Conservation (phyloP, 1,140 invertebrate species). For the Anoplophora glabripennis region DNA sequence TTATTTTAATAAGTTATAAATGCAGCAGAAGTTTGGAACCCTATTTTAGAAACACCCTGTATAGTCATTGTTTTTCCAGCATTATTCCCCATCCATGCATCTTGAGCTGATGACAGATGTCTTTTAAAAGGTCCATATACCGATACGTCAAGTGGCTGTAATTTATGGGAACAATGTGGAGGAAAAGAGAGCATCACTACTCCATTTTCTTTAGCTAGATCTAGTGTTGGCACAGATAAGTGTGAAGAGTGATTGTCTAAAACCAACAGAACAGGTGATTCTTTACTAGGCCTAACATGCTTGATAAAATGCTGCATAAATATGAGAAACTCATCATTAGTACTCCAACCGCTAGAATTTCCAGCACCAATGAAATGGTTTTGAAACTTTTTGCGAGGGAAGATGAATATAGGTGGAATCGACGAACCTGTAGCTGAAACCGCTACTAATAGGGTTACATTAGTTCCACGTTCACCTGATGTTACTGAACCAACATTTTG, state of each 20-base stretch:
- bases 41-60: too few species aligned
- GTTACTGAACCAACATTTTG: conserved; percentile 1
- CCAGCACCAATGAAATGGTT: conserved; percentile 49
- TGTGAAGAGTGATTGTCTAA: conserved; percentile 36
- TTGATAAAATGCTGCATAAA: conserved; percentile 45
- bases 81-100: background rate
- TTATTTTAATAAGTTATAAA: too few species aligned
- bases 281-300: conserved; percentile 33
- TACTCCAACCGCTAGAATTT: conserved; percentile 53
- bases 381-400: conserved; percentile 41
- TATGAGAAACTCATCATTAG: conserved; percentile 38
- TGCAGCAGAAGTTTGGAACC: too few species aligned
- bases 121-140: conserved; percentile 9
- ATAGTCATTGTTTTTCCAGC: conserved; percentile 1
- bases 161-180: conserved; percentile 34
- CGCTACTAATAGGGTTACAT: background rate
- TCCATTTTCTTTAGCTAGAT: conserved; percentile 40
- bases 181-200: conserved; percentile 43
- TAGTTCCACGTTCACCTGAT: background rate
- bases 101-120: background rate
- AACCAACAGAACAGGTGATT: conserved; percentile 38
- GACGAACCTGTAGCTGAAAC: conserved; percentile 30
- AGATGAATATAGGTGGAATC: conserved; percentile 46
- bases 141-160: conserved; percentile 47
- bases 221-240: conserved; percentile 30